Evolutionary conservation across 2,888 invertebrate genomes (phyloP).

Genomic region (Noctuana brunneofusca): DNA sequence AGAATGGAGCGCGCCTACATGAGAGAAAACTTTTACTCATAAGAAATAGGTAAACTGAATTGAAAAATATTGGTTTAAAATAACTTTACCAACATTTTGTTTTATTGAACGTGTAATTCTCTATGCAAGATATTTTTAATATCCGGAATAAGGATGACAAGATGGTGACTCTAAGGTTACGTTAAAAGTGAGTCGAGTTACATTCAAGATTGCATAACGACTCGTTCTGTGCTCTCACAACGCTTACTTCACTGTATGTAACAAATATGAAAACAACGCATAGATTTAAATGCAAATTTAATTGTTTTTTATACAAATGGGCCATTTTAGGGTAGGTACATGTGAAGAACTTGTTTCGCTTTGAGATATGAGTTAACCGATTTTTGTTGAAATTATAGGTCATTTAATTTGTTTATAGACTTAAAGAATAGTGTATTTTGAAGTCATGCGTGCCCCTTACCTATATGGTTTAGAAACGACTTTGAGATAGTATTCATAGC

Average conservation of each 20-base stretch:
- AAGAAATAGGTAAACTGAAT: too few relatives aligned
- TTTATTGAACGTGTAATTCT: too few relatives aligned
- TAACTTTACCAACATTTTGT: too few relatives aligned
- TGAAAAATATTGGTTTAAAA: too few relatives aligned
- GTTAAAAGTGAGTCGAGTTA: slow-evolving; percentile 50
- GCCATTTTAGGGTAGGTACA: background rate
- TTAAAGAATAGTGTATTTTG: too few relatives aligned
- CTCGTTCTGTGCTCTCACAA: slow-evolving; percentile 43
- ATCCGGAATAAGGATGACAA: slow-evolving; percentile 4
- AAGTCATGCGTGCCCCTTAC: too few relatives aligned
- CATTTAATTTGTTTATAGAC: too few relatives aligned
- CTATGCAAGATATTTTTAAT: too few relatives aligned
- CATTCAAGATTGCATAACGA: slow-evolving; percentile 60
- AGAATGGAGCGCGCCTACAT: too few relatives aligned
- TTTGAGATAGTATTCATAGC: too few relatives aligned
- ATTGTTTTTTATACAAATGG: background rate
- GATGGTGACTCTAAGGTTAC: slow-evolving; percentile 39
- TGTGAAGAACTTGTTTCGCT: background rate
- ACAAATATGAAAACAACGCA: slow-evolving; percentile 18
- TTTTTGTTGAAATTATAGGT: background rate
- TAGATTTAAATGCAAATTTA: slow-evolving; percentile 2
- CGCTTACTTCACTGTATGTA: slow-evolving; percentile 26
- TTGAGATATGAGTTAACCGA: background rate
- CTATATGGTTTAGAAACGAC: too few relatives aligned
- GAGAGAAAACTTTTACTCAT: too few relatives aligned